Conservation (phyloP, 2,888 invertebrate genomes). For the Xylota sylvarum region DNA sequence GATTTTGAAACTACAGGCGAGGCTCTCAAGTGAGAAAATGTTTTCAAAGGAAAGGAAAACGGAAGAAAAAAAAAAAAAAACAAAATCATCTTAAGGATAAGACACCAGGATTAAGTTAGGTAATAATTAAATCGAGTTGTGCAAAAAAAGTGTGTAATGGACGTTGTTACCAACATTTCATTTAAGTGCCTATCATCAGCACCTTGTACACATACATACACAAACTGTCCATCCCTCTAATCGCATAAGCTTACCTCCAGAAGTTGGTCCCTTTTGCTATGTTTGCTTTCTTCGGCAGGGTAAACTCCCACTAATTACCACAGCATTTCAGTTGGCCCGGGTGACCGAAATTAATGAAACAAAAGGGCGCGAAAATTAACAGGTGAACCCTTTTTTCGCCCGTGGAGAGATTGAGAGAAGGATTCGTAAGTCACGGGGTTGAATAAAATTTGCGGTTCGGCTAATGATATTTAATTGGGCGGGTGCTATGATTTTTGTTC, state of each 20-base stretch:
- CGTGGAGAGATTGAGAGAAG: background rate
- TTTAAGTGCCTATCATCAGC: conserved; percentile 38
- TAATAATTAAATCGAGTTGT: conserved; percentile 61
- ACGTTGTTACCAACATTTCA: conserved; percentile 51
- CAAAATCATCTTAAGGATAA: conserved; percentile 12
- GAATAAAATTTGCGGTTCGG: conserved; percentile 57
- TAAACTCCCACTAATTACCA: conserved; percentile 57
- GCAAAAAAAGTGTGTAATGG: conserved; percentile 37
- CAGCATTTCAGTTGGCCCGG: conserved; percentile 58
- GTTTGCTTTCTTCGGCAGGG: conserved; percentile 38
- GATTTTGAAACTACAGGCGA: conserved; percentile 32
- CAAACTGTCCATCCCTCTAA: conserved; percentile 47
- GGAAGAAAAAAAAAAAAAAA: conserved; percentile 9
- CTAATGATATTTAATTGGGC: conserved; percentile 55
- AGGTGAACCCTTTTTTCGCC: conserved; percentile 63
- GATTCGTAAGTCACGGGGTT: conserved; percentile 37
- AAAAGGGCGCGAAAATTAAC: conserved; percentile 71
- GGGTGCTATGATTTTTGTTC: conserved; percentile 33
- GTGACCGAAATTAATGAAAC: conserved; percentile 72
- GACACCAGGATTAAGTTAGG: conserved; percentile 33
- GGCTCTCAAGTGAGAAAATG: conserved; percentile 5
- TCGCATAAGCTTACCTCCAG: conserved; percentile 33
- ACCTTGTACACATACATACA: conserved; percentile 31
- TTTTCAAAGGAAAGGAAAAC: background rate
- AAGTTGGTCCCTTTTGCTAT: conserved; percentile 11